A percentile compares a stretch with the other conserved stretches of the same genome.
These are phyloP conservation scores for Tenthredo distinguenda DNA, from an alignment of 2,888 invertebrate species.

Conservation along the genomic window DNA sequence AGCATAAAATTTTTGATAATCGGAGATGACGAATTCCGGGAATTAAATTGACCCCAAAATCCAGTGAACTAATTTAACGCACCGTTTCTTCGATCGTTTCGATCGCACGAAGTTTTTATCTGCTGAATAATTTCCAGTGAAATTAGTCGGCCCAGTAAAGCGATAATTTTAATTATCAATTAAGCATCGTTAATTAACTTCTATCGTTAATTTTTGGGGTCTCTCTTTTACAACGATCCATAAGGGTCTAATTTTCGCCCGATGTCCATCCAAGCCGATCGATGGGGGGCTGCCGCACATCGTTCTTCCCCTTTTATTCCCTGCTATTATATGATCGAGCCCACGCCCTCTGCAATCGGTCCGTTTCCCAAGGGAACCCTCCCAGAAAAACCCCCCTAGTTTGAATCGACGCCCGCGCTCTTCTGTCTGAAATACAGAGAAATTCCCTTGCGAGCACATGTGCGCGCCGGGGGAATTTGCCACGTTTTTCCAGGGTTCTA, in stretches of 20 bases:
- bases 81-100: neutral
- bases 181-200: neutral
- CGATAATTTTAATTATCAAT: slow-evolving; percentile 15
- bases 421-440: neutral
- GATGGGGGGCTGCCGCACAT: neutral
- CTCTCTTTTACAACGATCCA: slow-evolving; percentile 10
- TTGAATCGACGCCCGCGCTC: slow-evolving; percentile 35
- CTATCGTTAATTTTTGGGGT: slow-evolving; percentile 5
- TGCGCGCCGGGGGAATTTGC: slow-evolving; percentile 40
- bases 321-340: slow-evolving; percentile 12
- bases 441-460: slow-evolving; percentile 53
- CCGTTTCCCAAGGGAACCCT: slow-evolving; percentile 44
- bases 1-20: neutral
- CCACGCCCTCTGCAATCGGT: slow-evolving; percentile 49
- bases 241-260: neutral
- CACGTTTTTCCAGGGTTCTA: slow-evolving; percentile 36
- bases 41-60: neutral
- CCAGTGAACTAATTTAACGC: neutral
- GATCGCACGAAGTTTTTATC: neutral
- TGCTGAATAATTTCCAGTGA: neutral
- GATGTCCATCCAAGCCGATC: slow-evolving; percentile 4
- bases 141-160: neutral
- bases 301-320: slow-evolving; percentile 28
- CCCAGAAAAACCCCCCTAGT: neutral
- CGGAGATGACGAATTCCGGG: neutral